Evolutionary conservation across 92 coral and sea anemone species (phyloP), one percentile per base, ranked within the genome.

Genomic region (Meandrina meandrites): DNA sequence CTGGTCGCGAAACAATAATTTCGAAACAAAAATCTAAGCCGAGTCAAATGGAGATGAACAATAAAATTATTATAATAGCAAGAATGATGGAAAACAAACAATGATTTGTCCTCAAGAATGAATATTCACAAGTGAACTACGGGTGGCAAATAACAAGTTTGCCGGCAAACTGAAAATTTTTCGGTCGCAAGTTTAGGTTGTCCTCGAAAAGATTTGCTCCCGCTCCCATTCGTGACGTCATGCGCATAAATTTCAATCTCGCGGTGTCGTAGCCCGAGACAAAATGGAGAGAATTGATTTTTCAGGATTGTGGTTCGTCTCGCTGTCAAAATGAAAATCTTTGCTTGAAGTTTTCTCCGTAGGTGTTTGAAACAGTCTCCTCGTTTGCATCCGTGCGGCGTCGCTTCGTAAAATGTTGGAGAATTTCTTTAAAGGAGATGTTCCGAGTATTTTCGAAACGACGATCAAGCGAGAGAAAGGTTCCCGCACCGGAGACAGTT

Each of bases 401-500:
- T 32, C 17, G 28, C 8, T 32, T 28, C 19, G n/a, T 21, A 89
- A 86, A 35, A 97, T 94, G 96, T 85, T 97, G 79, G 96, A 97
- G 47, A 93, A 97, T 80, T 89, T 97, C 51, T 95, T 95, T 86
- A 97, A 95, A 81, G 99, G 99, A 32, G 99, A 97, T 87, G 87
- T 92, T 50, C 99, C 98, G 14, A 95, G 96, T 58, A 95, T 97
- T 53, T 93, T 97, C 81, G 96, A 90, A 74, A 95, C 95, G 45
- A 94, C 93, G 32, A 93, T 94, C n/a, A 97, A 92, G 77, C 90
- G 96, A 22, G 96, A 97, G 60, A 92, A 86, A 67, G 96, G 98
- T 6, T 68, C 79, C 40, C 81, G 81, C 16, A 88, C 94, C 32
- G 80, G 72, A 58, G 87, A 86, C 9, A 66, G 86, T 15, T 40